Base-by-base conservation (phyloP, 2,797 vertebrate species). In the Scomberomorus guttatus region DNA sequence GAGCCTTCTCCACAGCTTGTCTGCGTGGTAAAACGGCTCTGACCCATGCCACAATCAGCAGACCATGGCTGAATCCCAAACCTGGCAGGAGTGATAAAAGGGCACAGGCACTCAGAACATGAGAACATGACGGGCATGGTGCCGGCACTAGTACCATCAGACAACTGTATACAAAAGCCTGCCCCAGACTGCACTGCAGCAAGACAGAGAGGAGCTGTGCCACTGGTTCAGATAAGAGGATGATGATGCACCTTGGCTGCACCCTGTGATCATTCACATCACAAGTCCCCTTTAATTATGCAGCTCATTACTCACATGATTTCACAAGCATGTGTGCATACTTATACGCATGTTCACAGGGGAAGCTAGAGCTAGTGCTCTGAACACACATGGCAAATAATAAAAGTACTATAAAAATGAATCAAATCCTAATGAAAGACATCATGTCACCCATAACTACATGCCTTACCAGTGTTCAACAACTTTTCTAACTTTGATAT, bases 61-160 rank as follows among this genome's bases (percentile, higher is more conserved):
- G 83, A 89, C 83, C 17, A 1, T 76, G 74, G 50, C 85, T 71
- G 66, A 79, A 76, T 71, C 55, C 75, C 72, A 83, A 83, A 85
- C 69, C 75, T 68, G 67, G 57, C 71, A 76, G 64, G 39, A 75
- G 57, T 90, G 88, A 94, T 90, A 87, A 92, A 92, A 60, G 71
- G 90, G 71, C 72, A 61, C 42, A 55, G 39, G 71, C 82, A 56
- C 73, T 67, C 56, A 82, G 56, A 73, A 48, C 48, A 54, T 42
- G 73, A 72, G 65, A 87, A 75, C 46, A 66, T 71, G 61, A 57
- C 72, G 60, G 50, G 48, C 72, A 57, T 13, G 15, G 18, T 46
- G 69, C 65, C 37, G 13, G 20, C 51, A 55, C 48, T 48, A 8
- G 37, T 54, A 22, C 50, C 22, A 3, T 81, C 59, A 71, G 66